Evolutionary conservation across 2,888 invertebrate genomes (phyloP).

Genomic region (Scaptomyza tumidula): DNA sequence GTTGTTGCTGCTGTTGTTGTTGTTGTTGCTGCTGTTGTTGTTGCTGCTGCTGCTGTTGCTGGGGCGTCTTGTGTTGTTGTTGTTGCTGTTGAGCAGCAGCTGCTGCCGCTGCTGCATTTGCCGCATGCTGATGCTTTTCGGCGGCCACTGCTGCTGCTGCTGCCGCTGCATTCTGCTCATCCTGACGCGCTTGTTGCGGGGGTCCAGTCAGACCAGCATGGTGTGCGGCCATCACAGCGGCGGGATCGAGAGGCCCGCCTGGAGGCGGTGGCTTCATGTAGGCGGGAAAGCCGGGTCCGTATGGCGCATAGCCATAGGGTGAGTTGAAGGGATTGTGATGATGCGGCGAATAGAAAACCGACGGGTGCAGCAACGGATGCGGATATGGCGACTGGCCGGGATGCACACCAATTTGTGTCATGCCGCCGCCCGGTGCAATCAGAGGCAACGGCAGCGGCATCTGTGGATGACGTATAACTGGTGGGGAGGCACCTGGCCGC

Average conservation of each 20-base stretch:
- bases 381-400: conserved; percentile 90
- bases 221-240: conserved; percentile 83
- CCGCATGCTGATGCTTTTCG: conserved; percentile 55
- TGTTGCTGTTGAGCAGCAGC: conserved; percentile 72
- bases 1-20: conserved; percentile 43
- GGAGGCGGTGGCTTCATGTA: conserved; percentile 84
- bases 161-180: conserved; percentile 83
- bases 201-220: conserved; percentile 84
- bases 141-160: conserved; percentile 72
- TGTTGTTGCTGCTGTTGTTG: conserved; percentile 65
- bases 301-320: conserved; percentile 87
- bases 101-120: conserved; percentile 66
- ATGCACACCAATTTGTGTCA: conserved; percentile 87
- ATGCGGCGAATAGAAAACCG: conserved; percentile 89
- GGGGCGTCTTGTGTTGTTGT: conserved; percentile 35
- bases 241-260: conserved; percentile 82
- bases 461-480: conserved; percentile 85
- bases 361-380: conserved; percentile 88
- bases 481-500: conserved; percentile 85
- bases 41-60: conserved; percentile 54
- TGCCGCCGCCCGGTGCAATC: conserved; percentile 83
- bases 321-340: conserved; percentile 87
- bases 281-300: conserved; percentile 85
- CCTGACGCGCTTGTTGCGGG: conserved; percentile 85
- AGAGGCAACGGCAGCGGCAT: conserved; percentile 84